A percentile compares a stretch with the other conserved stretches of the same genome.
phyloP scores from a whole-genome alignment of 2,113 vertebrate species.

The Alouatta palliata region DNA sequence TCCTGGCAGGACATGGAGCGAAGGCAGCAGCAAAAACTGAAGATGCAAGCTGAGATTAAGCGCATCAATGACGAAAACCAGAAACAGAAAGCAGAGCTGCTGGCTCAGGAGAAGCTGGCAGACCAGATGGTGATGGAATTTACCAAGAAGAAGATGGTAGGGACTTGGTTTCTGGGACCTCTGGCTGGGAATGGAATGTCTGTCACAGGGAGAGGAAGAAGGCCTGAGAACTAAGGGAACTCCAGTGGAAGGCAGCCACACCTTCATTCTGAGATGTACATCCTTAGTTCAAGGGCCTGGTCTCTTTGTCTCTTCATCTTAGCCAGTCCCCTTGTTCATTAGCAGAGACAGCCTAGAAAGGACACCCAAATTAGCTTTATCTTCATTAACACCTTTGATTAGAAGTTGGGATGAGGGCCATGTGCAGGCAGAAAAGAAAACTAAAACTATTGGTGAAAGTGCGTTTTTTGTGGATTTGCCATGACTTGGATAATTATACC shows the following conservation, averaged over 20 bases:
- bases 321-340: neutral
- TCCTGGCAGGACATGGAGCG: constrained; percentile 84
- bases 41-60: constrained; percentile 88
- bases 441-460: neutral
- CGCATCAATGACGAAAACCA: constrained; percentile 86
- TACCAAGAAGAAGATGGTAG: constrained; percentile 88
- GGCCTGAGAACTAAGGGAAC: neutral
- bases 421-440: neutral
- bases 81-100: constrained; percentile 82
- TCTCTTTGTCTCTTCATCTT: neutral
- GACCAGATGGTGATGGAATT: constrained; percentile 88
- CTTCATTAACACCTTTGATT: constrained; percentile 13
- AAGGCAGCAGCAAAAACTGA: constrained; percentile 83
- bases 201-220: neutral
- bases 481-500: neutral
- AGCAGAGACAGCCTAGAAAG: neutral
- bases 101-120: constrained; percentile 87
- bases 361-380: neutral
- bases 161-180: neutral
- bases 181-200: neutral
- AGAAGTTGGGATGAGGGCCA: constrained; percentile 3
- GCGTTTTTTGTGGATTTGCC: constrained; percentile 18
- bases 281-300: neutral
- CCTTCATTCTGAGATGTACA: neutral
- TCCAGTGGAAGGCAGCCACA: neutral